Evolutionary conservation across 2,888 invertebrate genomes (phyloP), one percentile per base, ranked within the genome.

Genomic region (Euzetes globulus): DNA sequence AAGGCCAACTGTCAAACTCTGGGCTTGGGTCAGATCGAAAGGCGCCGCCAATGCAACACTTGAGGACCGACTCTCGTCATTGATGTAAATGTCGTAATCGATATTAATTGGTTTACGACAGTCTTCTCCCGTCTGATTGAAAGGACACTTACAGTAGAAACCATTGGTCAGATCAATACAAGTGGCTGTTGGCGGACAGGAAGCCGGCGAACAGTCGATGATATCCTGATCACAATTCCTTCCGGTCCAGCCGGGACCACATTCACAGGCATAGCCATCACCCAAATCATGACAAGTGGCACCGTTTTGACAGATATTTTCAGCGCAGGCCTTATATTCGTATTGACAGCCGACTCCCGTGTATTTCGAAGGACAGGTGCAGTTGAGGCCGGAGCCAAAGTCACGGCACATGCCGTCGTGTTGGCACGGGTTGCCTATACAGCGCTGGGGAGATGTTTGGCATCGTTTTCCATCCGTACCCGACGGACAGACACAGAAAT

Each of bases 101-200:
- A 94, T 92, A 84, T 94, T 94, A 79, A 97, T 92, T n/a, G 92
- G 93, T 87, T 97, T 97, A 81, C 94, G 88, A 81, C 98, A 98
- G 81, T 94, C 93, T 81, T 94, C 94, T 72, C 98, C 98, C 27
- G 96, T 97, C 80, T 94, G 87, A 81, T 96, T 96, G 83, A 96
- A 94, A 11, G 96, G 95, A 86, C 98, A 98, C 82, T 94, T 92
- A 81, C 98, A 98, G 82, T 93, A 94, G 85, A 93, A 94, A 80
- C 89, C 88, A 79, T 91, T 91, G 60, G 92, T 92, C 68, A 94
- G 85, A 83, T 95, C 94, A 78, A 95, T 90, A 81, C 95, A 96
- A 3, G 90, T 91, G 0, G 94, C 93, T 15, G 94, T 92, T 72
- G 94, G 94, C 71, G 94, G 92, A 81, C 96, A 96, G 0, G 94